Base-by-base conservation (phyloP, 2,113 vertebrate genomes). In the Entelurus aequoreus region DNA sequence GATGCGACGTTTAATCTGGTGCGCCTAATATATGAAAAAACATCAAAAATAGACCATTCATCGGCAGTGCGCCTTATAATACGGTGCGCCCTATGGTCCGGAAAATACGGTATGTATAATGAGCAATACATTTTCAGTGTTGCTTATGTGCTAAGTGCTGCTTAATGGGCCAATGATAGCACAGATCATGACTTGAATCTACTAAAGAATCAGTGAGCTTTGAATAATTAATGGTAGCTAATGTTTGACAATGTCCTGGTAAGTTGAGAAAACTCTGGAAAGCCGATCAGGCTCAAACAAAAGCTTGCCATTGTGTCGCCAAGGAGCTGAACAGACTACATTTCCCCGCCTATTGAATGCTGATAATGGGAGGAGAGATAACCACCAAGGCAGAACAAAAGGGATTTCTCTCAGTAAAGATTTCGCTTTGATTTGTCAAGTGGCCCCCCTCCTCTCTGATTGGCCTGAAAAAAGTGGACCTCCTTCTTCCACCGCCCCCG, bases 311-410 rank as follows among this genome's bases (percentile, higher is more conserved):
- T 68, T 74, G 63, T 57, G 60, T 60, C 12, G 58, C 73, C 78
- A 82, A 82, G 69, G 78, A 52, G 44, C 21, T 54, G 59, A 73
- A 65, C 65, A 61, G 77, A 69, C 56, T 36, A 28, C 65, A 68
- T 80, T 83, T 84, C 74, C 79, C 65, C 76, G 68, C 68, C 66
- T 83, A 82, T 86, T 86, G 75, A 76, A 74, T 72, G 74, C 74
- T 74, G 83, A 86, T 79, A 69, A 70, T 80, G 62, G 48, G 56
- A 71, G 70, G 69, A 60, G 61, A 82, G 86, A 87, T 81, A 85
- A 82, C 69, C 74, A 71, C 75, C 78, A 65, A 54, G 54, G 68
- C 80, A 77, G 61, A 76, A 86, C 83, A 89, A 87, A 82, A 61
- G 76, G 67, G 51, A 77, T 71, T 81, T 71, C 62, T 57, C 65